Evolutionary conservation across 2,797 vertebrate genomes (phyloP).

Genomic region (Tinamus major): DNA sequence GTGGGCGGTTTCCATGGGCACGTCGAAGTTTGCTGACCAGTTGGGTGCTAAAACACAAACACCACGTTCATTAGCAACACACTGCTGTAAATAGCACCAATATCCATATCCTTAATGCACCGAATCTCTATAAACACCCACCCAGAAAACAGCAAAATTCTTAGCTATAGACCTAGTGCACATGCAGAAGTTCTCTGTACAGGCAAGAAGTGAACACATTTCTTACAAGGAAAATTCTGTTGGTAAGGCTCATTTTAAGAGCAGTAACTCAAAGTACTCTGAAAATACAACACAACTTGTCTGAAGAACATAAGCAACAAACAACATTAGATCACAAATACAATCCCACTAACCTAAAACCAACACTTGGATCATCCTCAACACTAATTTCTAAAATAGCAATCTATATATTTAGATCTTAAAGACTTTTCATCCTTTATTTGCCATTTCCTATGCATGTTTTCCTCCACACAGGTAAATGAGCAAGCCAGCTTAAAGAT

Average conservation of each 20-base stretch:
- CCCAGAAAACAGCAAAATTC: background rate
- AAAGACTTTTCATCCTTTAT: background rate
- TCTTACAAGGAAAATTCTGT: background rate
- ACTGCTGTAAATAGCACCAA: background rate
- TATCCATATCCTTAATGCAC: background rate
- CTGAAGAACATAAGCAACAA: background rate
- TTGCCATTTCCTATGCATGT: background rate
- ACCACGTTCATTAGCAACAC: background rate
- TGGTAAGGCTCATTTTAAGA: conserved; percentile 1
- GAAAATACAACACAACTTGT: background rate
- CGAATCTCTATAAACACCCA: background rate
- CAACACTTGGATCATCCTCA: background rate
- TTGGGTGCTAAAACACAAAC: conserved; percentile 82
- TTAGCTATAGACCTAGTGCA: background rate
- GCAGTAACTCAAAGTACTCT: background rate
- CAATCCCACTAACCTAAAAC: background rate
- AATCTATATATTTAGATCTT: background rate
- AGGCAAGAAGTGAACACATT: background rate
- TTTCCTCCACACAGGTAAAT: background rate
- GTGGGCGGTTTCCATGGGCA: conserved; percentile 95
- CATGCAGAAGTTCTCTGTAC: conserved; percentile 30
- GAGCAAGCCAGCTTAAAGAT: background rate
- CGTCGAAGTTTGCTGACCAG: conserved; percentile 96
- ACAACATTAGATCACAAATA: background rate
- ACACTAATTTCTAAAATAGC: background rate